These are phyloP conservation scores for Meles meles DNA, from an alignment of 2,113 vertebrate genomes.

Conservation along the genomic window DNA sequence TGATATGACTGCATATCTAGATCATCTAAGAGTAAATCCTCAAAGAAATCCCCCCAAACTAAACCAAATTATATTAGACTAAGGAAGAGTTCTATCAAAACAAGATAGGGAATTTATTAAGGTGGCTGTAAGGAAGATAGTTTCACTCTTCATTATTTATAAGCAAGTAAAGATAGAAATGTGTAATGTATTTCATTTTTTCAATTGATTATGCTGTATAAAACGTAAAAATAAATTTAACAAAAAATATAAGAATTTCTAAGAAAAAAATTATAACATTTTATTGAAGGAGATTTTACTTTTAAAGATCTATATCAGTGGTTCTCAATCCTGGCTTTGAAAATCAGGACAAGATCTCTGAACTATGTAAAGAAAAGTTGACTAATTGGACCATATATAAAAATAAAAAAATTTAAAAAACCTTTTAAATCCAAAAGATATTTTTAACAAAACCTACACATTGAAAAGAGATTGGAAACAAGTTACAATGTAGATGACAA, in stretches of 20 bases:
- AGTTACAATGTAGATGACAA: neutral
- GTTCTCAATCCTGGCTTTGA: neutral
- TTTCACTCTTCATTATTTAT: neutral
- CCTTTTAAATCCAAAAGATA: neutral
- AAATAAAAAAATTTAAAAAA: neutral
- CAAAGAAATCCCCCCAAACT: neutral
- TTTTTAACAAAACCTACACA: neutral
- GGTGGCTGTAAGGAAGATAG: neutral
- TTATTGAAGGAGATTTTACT: neutral
- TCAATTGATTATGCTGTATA: neutral
- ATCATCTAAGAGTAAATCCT: neutral
- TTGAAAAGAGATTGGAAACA: neutral
- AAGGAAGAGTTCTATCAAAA: neutral
- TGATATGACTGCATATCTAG: neutral
- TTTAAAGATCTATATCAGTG: neutral
- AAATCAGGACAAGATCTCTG: neutral
- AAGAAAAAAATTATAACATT: neutral
- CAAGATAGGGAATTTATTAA: neutral
- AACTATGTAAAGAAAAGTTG: neutral
- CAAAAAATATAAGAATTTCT: neutral
- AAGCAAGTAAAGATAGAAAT: neutral
- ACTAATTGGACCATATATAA: neutral
- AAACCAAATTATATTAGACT: neutral
- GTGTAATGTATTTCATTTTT: neutral
- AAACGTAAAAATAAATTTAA: neutral